Percentiles rank a stretch among this genome's conserved stretches.
Conservation (phyloP, 2,113 vertebrate species). For the Physeter macrocephalus region DNA sequence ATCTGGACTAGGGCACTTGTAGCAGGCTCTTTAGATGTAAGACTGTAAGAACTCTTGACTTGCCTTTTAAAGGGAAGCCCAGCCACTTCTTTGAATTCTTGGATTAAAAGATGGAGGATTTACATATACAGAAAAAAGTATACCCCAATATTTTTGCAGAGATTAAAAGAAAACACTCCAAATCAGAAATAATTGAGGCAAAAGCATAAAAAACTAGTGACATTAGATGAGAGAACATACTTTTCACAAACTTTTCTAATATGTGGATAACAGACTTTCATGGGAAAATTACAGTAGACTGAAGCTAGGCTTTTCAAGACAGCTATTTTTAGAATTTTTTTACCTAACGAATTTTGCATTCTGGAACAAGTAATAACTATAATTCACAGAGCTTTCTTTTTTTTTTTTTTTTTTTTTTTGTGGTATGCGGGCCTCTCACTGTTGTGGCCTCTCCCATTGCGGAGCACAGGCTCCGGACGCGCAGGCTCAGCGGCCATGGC, state of each 20-base stretch:
- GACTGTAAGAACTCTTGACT: not conserved
- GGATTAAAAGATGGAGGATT: not conserved
- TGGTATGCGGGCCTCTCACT: too few relatives aligned
- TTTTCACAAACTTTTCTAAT: not conserved
- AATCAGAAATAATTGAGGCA: not conserved
- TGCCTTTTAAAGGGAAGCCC: not conserved
- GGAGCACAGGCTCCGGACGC: too few relatives aligned
- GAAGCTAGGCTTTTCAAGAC: not conserved
- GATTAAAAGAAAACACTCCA: not conserved
- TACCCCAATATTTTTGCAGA: not conserved
- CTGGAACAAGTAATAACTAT: not conserved
- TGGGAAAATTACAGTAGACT: not conserved
- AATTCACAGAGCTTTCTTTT: not conserved
- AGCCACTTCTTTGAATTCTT: not conserved
- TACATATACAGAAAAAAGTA: not conserved
- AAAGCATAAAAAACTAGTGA: not conserved
- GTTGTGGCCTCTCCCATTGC: too few relatives aligned
- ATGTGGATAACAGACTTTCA: not conserved
- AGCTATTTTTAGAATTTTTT: not conserved
- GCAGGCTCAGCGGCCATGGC: too few relatives aligned
- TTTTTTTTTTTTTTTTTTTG: too few relatives aligned
- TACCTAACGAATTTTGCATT: not conserved
- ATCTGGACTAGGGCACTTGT: not conserved
- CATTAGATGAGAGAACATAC: not conserved
- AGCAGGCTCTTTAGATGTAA: not conserved